A percentile compares a stretch with the other conserved stretches of the same genome.
These are phyloP conservation scores for Cryptus viduatorius DNA, from an alignment of 2,888 invertebrate genomes.

Conservation along the genomic window DNA sequence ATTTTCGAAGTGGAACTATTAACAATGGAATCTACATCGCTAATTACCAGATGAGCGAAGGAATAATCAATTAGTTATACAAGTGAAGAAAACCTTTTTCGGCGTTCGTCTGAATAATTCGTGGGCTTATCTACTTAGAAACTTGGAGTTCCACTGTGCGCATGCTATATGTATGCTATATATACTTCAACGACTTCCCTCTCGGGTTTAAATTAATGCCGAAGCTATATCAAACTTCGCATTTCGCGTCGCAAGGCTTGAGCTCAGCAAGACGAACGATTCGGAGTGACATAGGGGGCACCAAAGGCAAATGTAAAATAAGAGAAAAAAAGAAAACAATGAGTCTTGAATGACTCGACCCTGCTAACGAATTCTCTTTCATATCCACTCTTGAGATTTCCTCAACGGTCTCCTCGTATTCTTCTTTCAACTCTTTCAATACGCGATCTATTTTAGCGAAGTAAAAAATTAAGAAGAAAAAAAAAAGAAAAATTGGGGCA, in stretches of 20 bases:
- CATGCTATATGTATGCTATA: no score
- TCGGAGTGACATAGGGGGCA: not conserved
- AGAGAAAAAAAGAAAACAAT: not conserved
- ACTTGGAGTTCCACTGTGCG: not conserved
- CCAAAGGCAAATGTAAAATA: not conserved
- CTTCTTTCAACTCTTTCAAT: slow-evolving; percentile 11
- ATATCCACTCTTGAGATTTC: not conserved
- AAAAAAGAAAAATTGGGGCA: not conserved
- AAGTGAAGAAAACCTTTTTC: not conserved
- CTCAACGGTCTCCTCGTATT: not conserved
- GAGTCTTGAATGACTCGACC: slow-evolving; percentile 8
- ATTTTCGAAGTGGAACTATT: slow-evolving; percentile 11
- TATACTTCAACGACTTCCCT: slow-evolving; percentile 13
- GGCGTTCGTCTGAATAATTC: slow-evolving; percentile 17
- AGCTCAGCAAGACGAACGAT: slow-evolving; percentile 1
- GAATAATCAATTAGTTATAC: slow-evolving; percentile 15
- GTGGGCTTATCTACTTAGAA: not conserved
- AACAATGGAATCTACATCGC: not conserved
- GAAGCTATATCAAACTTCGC: slow-evolving; percentile 8
- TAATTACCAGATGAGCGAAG: slow-evolving; percentile 17
- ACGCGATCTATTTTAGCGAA: not conserved
- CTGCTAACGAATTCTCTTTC: slow-evolving; percentile 21
- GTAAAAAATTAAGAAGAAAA: not conserved
- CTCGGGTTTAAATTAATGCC: slow-evolving; percentile 24
- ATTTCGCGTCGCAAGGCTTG: not conserved